Evolutionary conservation across 2,888 invertebrate genomes (phyloP).

Genomic region (Temnothorax unifasciatus): DNA sequence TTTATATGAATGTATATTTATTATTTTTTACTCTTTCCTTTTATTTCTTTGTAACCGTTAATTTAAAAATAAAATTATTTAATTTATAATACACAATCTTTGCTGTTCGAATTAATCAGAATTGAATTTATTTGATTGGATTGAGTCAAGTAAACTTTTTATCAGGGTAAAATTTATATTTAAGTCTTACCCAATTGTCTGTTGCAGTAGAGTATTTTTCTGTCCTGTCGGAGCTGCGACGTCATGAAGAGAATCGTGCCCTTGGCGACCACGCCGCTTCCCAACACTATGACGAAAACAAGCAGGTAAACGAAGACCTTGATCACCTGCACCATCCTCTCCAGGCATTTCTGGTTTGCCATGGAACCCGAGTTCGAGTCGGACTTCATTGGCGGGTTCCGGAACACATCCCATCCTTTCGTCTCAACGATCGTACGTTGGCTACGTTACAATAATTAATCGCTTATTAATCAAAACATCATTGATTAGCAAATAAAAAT

Average conservation of each 20-base stretch:
- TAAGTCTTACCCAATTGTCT: conserved; percentile 91
- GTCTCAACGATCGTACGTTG: conserved; percentile 94
- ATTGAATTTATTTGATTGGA: not conserved
- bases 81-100: not conserved
- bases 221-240: conserved; percentile 93
- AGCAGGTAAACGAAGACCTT: conserved; percentile 95
- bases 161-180: not conserved
- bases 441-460: conserved; percentile 86
- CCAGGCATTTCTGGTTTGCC: conserved; percentile 95
- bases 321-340: conserved; percentile 93
- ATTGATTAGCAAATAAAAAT: not conserved
- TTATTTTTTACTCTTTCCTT: not conserved
- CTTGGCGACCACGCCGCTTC: conserved; percentile 95
- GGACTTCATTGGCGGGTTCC: conserved; percentile 95
- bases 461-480: not conserved
- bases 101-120: not conserved
- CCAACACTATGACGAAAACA: conserved; percentile 94
- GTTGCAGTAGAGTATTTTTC: conserved; percentile 93
- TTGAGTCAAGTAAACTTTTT: not conserved
- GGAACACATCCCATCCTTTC: conserved; percentile 99
- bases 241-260: conserved; percentile 96
- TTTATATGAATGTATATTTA: not conserved
- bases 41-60: not conserved
- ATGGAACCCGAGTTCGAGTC: conserved; percentile 96
- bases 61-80: not conserved